phyloP scores from a whole-genome alignment of 2,888 invertebrate genomes.

The Eurytoma adleriae region DNA sequence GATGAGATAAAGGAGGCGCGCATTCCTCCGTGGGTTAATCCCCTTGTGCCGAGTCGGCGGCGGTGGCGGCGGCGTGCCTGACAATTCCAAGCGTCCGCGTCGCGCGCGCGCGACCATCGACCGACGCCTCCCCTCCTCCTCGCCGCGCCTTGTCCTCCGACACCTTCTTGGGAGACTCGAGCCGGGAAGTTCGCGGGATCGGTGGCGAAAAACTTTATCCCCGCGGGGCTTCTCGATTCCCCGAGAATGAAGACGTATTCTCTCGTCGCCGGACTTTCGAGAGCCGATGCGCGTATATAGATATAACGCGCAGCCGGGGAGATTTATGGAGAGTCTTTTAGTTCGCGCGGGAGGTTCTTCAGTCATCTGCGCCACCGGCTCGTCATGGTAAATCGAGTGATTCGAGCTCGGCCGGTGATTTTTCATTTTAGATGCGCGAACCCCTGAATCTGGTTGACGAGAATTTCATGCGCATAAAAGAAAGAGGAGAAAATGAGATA shows the following conservation, averaged over 20 bases:
- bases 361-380: too few species aligned
- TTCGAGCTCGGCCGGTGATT: too few species aligned
- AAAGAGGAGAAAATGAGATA: too few species aligned
- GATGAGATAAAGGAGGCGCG: constrained; percentile 59
- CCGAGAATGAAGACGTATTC: constrained; percentile 19
- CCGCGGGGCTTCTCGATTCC: not conserved
- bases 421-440: too few species aligned
- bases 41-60: constrained; percentile 61
- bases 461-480: too few species aligned
- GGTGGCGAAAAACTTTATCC: constrained; percentile 19
- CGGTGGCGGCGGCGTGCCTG: not conserved
- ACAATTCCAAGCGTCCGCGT: constrained; percentile 14
- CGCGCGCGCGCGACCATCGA: constrained; percentile 1
- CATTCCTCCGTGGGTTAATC: constrained; percentile 73
- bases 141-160: not conserved
- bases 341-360: too few species aligned
- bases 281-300: not conserved
- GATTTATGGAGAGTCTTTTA: too few species aligned
- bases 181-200: constrained; percentile 5
- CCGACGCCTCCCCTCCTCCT: constrained; percentile 13
- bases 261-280: not conserved
- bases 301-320: too few species aligned
- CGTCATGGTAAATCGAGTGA: too few species aligned
- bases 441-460: too few species aligned
- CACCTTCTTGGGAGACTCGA: not conserved